Percentiles rank a stretch among this genome's conserved stretches.
Evolutionary conservation across 2,113 vertebrate species (phyloP).

Genomic region (zebrafish (Danio rerio)): GRCz12tu NC_133190.1:33580001-33580500

Average conservation of each 20-base stretch:
- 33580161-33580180: conserved; percentile 66
- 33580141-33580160: conserved; percentile 68
- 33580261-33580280: too few species aligned
- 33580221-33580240: background rate
- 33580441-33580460: too few species aligned
- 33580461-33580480: background rate
- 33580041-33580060: background rate
- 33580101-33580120: conserved; percentile 46
- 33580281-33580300: too few species aligned
- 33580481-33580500: background rate
- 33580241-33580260: background rate
- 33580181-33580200: conserved; percentile 59
- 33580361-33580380: too few species aligned
- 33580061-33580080: background rate
- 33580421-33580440: too few species aligned
- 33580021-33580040: background rate
- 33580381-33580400: too few species aligned
- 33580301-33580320: too few species aligned
- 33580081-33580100: conserved; percentile 35
- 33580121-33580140: conserved; percentile 59
- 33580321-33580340: too few species aligned
- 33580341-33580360: too few species aligned
- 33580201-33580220: conserved; percentile 10
- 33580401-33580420: too few species aligned
- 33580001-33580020: conserved; percentile 5